Percentiles rank a stretch among this genome's conserved stretches.
Conservation (phyloP, 2,888 invertebrate genomes). For the Cephus runcator region DNA sequence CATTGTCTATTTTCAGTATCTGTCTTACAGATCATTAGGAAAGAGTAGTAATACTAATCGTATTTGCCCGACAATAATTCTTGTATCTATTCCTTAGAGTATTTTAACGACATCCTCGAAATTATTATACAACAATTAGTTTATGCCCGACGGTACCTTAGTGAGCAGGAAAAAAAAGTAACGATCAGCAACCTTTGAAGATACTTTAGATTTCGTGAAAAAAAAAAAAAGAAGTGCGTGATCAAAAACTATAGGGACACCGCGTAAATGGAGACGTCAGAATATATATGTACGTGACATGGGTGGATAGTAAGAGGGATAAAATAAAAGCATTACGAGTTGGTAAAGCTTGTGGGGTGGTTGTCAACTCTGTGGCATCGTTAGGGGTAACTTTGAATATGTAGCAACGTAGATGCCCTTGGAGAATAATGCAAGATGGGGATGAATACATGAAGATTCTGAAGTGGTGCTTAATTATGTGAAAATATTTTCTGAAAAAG, state of each 20-base stretch:
- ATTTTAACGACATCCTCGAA: not conserved
- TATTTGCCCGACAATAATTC: not conserved
- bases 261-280: not conserved
- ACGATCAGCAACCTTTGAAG: not conserved
- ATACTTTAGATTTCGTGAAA: not conserved
- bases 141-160: not conserved
- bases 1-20: not conserved
- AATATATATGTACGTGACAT: not conserved
- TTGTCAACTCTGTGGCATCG: not conserved
- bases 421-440: not conserved
- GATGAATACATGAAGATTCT: not conserved
- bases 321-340: not conserved
- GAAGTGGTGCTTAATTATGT: conserved; percentile 18
- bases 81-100: not conserved
- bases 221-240: not conserved
- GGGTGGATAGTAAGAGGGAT: not conserved
- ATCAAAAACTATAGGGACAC: not conserved
- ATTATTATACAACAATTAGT: not conserved
- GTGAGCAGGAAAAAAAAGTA: too few species aligned
- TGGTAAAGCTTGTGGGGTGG: not conserved
- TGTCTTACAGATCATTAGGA: not conserved
- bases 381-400: not conserved
- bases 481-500: conserved; percentile 24
- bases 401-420: not conserved
- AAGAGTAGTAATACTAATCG: not conserved